A percentile compares a stretch with the other conserved stretches of the same genome.
Evolutionary conservation across 2,113 vertebrate species (phyloP).

Genomic region (Nesoenas mayeri): DNA sequence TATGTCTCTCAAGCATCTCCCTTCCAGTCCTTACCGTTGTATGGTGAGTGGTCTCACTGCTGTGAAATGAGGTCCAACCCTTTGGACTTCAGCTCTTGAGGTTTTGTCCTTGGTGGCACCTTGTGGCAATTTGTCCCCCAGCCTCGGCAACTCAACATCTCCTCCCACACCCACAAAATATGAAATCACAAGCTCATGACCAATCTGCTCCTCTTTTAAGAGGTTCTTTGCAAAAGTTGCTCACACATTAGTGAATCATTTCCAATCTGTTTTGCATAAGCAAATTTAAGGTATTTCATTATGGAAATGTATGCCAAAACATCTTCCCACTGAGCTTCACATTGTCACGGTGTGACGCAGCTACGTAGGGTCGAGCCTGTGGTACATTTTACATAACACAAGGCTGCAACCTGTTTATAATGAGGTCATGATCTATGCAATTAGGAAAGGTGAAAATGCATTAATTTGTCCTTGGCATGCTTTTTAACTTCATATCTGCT

Average conservation of each 20-base stretch:
- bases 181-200: background rate
- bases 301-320: slow-evolving; percentile 7
- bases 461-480: background rate
- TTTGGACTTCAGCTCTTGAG: background rate
- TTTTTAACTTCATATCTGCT: background rate
- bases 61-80: background rate
- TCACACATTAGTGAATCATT: background rate
- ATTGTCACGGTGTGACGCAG: background rate
- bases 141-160: background rate
- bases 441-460: background rate
- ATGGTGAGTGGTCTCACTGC: rapidly evolving
- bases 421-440: background rate
- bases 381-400: background rate
- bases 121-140: background rate
- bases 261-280: background rate
- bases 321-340: background rate
- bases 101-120: background rate
- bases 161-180: background rate
- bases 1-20: background rate
- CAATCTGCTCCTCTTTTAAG: background rate
- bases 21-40: background rate
- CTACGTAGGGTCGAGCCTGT: rapidly evolving
- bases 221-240: background rate
- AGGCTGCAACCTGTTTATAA: background rate
- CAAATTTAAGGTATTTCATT: background rate